Conservation (phyloP, 2,113 vertebrate species). For the Indicator maculatus region DNA sequence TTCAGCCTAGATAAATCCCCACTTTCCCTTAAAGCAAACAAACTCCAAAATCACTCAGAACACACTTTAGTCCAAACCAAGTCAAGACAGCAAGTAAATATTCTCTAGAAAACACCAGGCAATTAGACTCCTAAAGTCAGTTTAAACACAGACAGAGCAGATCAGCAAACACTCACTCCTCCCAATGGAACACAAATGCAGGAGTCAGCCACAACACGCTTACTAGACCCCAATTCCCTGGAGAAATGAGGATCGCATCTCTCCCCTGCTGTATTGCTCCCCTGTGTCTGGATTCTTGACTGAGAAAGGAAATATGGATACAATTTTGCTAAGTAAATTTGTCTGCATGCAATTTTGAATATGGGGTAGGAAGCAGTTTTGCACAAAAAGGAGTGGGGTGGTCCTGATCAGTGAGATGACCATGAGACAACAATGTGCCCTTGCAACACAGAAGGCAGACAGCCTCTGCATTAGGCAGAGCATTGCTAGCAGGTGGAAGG, state of each 20-base stretch:
- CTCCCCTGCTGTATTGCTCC: no score
- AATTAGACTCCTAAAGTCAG: conserved; percentile 56
- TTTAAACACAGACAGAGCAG: conserved; percentile 53
- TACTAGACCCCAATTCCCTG: fast-evolving
- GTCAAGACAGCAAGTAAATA: conserved; percentile 56
- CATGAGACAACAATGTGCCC: not conserved
- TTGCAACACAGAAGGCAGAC: not conserved
- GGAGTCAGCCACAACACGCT: fast-evolving
- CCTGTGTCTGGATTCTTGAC: fast-evolving
- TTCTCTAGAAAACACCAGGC: conserved; percentile 49
- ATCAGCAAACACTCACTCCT: conserved; percentile 42
- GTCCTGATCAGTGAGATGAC: fast-evolving
- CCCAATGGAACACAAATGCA: not conserved
- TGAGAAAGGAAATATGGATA: not conserved
- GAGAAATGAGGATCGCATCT: not conserved
- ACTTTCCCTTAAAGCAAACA: conserved; percentile 52
- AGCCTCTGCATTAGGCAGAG: not conserved
- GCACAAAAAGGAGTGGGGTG: not conserved
- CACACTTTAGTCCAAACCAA: conserved; percentile 48
- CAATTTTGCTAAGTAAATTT: not conserved
- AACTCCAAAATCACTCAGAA: conserved; percentile 51
- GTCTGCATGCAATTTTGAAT: not conserved
- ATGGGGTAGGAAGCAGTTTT: not conserved
- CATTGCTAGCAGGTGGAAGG: not conserved
- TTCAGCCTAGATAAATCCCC: conserved; percentile 34